Conservation (phyloP, 2,113 vertebrate genomes). For the Rhegmatorhina hoffmannsi region DNA sequence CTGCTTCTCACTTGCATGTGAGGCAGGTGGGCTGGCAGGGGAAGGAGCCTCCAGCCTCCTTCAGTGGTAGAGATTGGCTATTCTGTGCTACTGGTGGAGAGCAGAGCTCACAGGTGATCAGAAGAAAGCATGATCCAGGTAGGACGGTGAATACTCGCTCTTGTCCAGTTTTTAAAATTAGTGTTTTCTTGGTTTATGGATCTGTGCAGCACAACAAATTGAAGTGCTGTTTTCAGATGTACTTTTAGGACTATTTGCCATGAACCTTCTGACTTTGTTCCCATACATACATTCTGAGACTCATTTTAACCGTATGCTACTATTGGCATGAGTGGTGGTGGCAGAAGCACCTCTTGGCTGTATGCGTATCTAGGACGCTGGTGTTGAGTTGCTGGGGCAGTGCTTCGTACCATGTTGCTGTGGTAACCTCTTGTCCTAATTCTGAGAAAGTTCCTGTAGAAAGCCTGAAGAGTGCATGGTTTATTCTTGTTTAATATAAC, state of each 20-base stretch:
- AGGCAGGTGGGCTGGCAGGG: not conserved
- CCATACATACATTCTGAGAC: not conserved
- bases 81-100: not conserved
- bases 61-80: not conserved
- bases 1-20: not conserved
- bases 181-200: not conserved
- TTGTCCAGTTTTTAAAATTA: not conserved
- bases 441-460: not conserved
- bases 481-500: not conserved
- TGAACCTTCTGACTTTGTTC: not conserved
- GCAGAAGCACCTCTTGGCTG: not conserved
- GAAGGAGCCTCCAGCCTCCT: not conserved
- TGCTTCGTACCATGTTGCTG: not conserved
- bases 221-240: not conserved
- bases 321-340: not conserved
- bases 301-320: not conserved
- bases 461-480: not conserved
- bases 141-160: not conserved
- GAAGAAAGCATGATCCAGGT: not conserved
- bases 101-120: not conserved
- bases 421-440: constrained; percentile 15
- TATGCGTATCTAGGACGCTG: fast-evolving
- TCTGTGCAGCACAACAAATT: not conserved
- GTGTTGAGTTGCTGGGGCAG: not conserved
- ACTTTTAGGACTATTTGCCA: not conserved